phyloP scores from a whole-genome alignment of 2,113 vertebrate species.

The Piprites chloris region DNA sequence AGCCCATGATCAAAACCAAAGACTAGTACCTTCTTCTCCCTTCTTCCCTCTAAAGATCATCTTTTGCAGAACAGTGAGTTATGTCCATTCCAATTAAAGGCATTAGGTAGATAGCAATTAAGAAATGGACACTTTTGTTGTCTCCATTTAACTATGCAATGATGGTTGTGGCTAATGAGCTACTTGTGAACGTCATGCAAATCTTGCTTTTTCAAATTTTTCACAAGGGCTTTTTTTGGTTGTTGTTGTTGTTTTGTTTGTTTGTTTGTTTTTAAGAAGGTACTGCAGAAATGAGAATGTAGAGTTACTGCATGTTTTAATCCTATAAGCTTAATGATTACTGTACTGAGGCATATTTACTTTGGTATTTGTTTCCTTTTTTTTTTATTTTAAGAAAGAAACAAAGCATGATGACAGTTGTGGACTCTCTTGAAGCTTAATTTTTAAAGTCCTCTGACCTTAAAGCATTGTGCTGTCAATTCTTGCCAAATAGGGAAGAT shows the following conservation, averaged over 20 bases:
- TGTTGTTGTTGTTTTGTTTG: too few relatives aligned
- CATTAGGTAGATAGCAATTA: not conserved
- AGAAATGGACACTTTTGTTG: not conserved
- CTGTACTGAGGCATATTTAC: not conserved
- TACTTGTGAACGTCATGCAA: not conserved
- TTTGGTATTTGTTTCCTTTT: not conserved
- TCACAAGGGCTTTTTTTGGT: not conserved
- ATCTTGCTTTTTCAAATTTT: not conserved
- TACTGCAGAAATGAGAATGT: not conserved
- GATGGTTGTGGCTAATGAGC: not conserved
- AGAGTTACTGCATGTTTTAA: not conserved
- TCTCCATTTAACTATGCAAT: accelerated
- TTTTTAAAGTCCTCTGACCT: slow-evolving; percentile 1
- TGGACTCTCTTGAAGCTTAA: not conserved
- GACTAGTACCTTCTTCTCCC: not conserved
- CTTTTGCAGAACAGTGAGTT: not conserved
- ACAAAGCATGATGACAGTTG: not conserved
- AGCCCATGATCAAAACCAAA: not conserved
- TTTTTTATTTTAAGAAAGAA: not conserved
- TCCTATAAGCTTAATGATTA: not conserved
- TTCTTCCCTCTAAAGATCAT: not conserved
- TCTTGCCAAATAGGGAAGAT: not conserved
- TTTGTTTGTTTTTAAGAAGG: not conserved
- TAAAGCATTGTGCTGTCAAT: not conserved
- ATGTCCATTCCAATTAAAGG: not conserved